Evolutionary conservation across 2,797 vertebrate genomes (phyloP), one percentile per base, ranked within the genome.

Genomic region (Mormyrus proboscirostris): DNA sequence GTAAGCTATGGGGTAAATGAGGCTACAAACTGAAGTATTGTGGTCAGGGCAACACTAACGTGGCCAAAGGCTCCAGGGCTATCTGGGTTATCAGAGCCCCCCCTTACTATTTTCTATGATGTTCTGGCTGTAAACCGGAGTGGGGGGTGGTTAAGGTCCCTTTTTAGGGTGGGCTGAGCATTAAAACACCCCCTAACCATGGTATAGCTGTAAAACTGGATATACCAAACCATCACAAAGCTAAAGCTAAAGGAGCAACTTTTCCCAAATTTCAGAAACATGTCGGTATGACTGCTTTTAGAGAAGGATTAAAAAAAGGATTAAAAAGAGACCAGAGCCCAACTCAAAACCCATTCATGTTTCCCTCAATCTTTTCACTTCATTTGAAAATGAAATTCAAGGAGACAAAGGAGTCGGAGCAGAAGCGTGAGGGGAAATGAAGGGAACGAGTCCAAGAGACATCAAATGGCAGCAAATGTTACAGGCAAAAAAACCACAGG

Each of bases 381-480:
- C 85, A 7, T 25, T 86, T 41, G 29, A 53, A 57, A 57, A 86
- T 1, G 14, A 86, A 86, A 53, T 55, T 86, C 82, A 79, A 65
- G 14, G 73, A 76, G 90, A 88, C 69, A 57, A 87, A 22, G 59
- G 76, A 62, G 86, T 9, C 29, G 65, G 25, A 90, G 41, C 5
- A 49, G 53, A 76, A 3, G 49, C 90, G 76, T 84, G 88, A 91
- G 88, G 7, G 89, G 25, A 84, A 59, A 53, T 41, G 85, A n/a
- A 83, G 47, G 51, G n/a, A 19, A 89, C 10, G 33, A 76, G 86
- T 8, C 62, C 10, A 51, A 49, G 57, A 22, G 51, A 62, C 19
- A 16, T 41, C 29, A 88, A 88, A 76, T n/a, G 47, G 69, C 88
- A 51, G n/a, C 49, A 86, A 47, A n/a, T 25, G 76, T 59, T 59